Base-by-base conservation (phyloP, 2,797 vertebrate genomes). In the Malurus splendens region DNA sequence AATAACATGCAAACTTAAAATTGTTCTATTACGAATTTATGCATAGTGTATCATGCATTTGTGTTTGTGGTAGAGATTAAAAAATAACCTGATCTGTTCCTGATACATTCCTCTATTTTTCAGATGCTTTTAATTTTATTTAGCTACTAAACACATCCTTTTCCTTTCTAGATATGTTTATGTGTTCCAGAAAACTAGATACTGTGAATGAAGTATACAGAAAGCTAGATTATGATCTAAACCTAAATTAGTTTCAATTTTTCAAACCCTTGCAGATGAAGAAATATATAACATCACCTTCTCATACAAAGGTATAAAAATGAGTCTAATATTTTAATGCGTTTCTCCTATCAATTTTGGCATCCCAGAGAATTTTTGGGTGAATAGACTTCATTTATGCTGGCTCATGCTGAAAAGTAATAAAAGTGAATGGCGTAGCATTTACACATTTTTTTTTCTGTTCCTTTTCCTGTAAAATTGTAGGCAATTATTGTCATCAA, bases 1-100 rank as follows among this genome's bases (percentile, higher is more conserved):
- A 95, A 93, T 89, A 90, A 72, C 8, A 62, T 38, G 52, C 33
- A 89, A 82, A 89, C 83, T 81, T 91, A 61, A 90, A 90, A 83
- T 87, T 56, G 33, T 91, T 52, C 42, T 71, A 30, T 50, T 83
- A 64, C 30, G 84, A 64, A 65, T 91, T 68, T 80, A 62, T 74
- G 59, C 48, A 36, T n/a, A n/a, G 9, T 75, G 9, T 62, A 45
- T 82, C 24, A 38, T 56, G 47, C 7, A 0, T 65, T 87, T 71
- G 18, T 65, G 28, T 89, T 91, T 80, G 19, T n/a, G 38, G 16
- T 28, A 85, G 7, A 80, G n/a, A 55, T 45, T 62, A 75, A 66
- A 14, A 2, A 84, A 74, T 82, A 71, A 38, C 14, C 23, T 85
- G 11, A 18, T 73, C 23, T 77, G 4, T 41, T 92, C 41, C 33